A percentile compares a stretch with the other conserved stretches of the same genome.
These are phyloP conservation scores for Galerucella pusilla DNA, from an alignment of 2,888 invertebrate genomes.

Conservation along the genomic window DNA sequence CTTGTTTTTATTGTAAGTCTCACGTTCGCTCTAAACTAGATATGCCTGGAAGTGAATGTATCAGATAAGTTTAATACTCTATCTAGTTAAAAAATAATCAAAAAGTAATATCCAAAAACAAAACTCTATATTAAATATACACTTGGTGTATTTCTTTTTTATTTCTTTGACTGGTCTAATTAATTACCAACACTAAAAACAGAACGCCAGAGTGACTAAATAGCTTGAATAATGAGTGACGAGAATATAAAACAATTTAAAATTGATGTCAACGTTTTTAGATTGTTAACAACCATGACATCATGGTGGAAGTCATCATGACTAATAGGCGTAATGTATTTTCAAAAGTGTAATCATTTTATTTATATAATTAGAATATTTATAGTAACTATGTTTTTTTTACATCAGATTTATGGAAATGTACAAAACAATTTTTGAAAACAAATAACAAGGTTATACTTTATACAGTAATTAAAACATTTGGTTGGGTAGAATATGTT, in stretches of 20 bases:
- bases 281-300: slow-evolving; percentile 13
- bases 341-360: neutral
- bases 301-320: slow-evolving; percentile 14
- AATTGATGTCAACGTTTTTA: slow-evolving; percentile 12
- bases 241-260: slow-evolving; percentile 10
- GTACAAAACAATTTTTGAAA: too few species aligned
- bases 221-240: slow-evolving; percentile 9
- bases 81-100: too few species aligned
- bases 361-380: neutral
- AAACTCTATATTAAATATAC: neutral
- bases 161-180: neutral
- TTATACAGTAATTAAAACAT: too few species aligned
- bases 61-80: too few species aligned
- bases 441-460: too few species aligned
- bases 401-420: too few species aligned
- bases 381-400: neutral
- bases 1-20: too few species aligned
- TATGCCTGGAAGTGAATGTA: too few species aligned
- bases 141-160: neutral
- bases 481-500: too few species aligned
- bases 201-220: slow-evolving; percentile 3
- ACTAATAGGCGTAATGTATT: slow-evolving; percentile 9
- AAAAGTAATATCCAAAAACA: neutral
- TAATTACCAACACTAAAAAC: slow-evolving; percentile 1
- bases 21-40: too few species aligned